Base-by-base conservation (phyloP, 2,113 vertebrate species). In the Telmatochromis brachygnathus region DNA sequence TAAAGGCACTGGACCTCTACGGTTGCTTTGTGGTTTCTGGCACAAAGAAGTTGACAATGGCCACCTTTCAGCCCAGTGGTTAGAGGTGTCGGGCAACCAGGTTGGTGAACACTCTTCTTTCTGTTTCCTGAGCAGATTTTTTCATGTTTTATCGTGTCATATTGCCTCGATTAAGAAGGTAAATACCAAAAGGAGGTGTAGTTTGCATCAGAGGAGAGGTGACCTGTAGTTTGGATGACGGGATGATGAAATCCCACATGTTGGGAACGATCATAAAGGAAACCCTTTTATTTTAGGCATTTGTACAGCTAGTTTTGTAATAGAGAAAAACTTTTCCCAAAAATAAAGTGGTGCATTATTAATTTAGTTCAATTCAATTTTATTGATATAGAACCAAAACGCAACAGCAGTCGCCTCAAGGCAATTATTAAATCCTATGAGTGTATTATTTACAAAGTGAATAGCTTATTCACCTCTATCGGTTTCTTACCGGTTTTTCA, bases 91-190 rank as follows among this genome's bases (percentile, higher is more conserved):
- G 0, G 37, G 65, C n/a, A 39, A 42, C 21, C 21, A 45, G 37
- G 35, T 10, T 73, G 21, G n/a, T 45, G 13, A 45, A 45, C 5
- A 26, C 21, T 9, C n/a, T 42, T 26, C 8, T 23, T 45, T 26
- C 14, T 73, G 21, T 17, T 73, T 45, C 21, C 68, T 15, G 35
- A 14, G 3, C 35, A 70, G 30, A 35, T 13, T 73, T 42, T 70
- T 42, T 6, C 2, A 14, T 6, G 11, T 42, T 42, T 23, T 14
- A 23, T 21, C 0, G 0, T 2, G n/a, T 10, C 37, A 73, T 9
- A 0, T 73, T 45, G 12, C 65, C 21, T 73, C 14, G 5, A 15
- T 17, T 4, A 23, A 3, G 37, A 23, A 73, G 35, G n/a, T 1
- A 23, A 42, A 21, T 70, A 14, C 7, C 35, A 23, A 42, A 42